These are phyloP conservation scores for Vanessa atalanta DNA, from an alignment of 1,140 invertebrate species.

Conservation along the genomic window DNA sequence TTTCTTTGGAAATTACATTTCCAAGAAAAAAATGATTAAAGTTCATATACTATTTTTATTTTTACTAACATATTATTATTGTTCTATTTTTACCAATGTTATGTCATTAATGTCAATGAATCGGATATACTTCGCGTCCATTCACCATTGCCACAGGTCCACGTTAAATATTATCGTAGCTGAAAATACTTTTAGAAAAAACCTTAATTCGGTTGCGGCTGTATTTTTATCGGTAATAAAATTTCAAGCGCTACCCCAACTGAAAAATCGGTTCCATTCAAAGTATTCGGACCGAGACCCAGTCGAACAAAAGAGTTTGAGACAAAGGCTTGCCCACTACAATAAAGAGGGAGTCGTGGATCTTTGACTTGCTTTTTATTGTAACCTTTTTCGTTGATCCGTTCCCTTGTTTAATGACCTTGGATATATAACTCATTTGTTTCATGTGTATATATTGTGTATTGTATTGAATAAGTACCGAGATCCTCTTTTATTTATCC, in stretches of 20 bases:
- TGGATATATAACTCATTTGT: neutral
- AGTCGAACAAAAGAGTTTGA: constrained; percentile 48
- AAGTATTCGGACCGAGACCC: constrained; percentile 46
- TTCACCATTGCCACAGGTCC: neutral
- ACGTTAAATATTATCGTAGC: neutral
- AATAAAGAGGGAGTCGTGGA: constrained; percentile 44
- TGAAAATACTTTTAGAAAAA: constrained; percentile 10
- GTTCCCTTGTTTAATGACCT: constrained; percentile 9
- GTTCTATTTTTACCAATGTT: too few relatives aligned
- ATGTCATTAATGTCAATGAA: too few relatives aligned
- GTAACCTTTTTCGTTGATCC: constrained; percentile 18
- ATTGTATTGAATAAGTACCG: neutral
- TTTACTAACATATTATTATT: too few relatives aligned
- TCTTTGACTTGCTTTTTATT: constrained; percentile 30
- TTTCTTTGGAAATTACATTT: too few relatives aligned
- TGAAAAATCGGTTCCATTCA: constrained; percentile 60
- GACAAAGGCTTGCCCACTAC: constrained; percentile 53
- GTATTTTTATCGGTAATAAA: constrained; percentile 26
- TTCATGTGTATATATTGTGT: neutral
- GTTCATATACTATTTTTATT: too few relatives aligned
- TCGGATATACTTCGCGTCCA: too few relatives aligned
- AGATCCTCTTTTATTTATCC: too few relatives aligned
- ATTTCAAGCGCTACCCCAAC: constrained; percentile 44
- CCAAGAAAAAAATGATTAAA: too few relatives aligned
- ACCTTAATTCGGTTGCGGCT: constrained; percentile 1